Evolutionary conservation across 2,888 invertebrate genomes (phyloP).

Genomic region (Troides helena): DNA sequence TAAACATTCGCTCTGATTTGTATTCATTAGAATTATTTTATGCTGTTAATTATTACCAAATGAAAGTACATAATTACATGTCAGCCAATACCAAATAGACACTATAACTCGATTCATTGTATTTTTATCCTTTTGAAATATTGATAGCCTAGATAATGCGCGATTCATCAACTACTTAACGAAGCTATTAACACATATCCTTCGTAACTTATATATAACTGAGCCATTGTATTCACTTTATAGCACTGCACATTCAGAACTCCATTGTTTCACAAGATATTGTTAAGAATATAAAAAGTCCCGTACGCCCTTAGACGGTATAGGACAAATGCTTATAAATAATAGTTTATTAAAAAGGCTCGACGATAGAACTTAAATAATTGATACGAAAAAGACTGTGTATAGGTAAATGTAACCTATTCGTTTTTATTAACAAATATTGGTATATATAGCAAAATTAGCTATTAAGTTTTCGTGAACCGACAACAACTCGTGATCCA

Average conservation of each 20-base stretch:
- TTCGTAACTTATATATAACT: constrained; percentile 7
- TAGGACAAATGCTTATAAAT: neutral
- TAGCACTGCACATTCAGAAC: constrained; percentile 12
- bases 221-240: constrained; percentile 25
- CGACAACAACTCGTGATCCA: too few species aligned
- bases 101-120: neutral
- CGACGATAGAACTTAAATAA: neutral
- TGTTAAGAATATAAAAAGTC: constrained; percentile 20
- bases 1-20: too few species aligned
- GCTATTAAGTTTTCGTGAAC: too few species aligned
- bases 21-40: too few species aligned
- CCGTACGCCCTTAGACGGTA: constrained; percentile 9
- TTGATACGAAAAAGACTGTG: neutral
- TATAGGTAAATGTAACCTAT: too few species aligned
- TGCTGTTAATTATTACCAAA: neutral
- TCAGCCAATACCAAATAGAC: neutral
- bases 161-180: constrained; percentile 4
- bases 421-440: too few species aligned
- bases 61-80: neutral
- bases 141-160: neutral
- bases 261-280: constrained; percentile 19
- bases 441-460: too few species aligned
- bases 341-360: neutral
- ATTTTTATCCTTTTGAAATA: neutral
- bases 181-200: constrained; percentile 9